Conservation (phyloP, 2,797 vertebrate genomes). For the Schizopygopsis malacanthus region DNA sequence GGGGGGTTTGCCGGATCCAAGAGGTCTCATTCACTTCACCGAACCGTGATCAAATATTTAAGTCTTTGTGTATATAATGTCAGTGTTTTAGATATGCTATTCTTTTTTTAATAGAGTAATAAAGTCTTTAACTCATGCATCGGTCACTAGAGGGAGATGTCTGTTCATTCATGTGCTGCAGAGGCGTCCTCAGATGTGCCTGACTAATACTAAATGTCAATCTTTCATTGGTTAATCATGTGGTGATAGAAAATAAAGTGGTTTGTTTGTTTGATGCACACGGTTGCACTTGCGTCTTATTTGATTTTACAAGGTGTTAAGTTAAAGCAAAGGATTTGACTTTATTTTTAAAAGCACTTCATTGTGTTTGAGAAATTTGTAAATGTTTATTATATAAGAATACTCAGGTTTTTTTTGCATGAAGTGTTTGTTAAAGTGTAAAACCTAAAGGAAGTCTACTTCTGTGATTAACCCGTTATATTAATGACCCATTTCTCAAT, state of each 20-base stretch:
- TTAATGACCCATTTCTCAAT: no score
- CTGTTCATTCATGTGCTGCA: neutral
- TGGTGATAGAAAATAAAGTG: constrained; percentile 18
- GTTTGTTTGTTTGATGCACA: constrained; percentile 14
- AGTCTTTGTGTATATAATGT: constrained; percentile 55
- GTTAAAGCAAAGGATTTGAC: no score
- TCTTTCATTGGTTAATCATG: neutral
- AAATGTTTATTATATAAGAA: no score
- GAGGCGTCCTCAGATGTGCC: neutral
- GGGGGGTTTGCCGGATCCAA: neutral
- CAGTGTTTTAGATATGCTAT: constrained; percentile 30
- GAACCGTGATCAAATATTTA: constrained; percentile 12
- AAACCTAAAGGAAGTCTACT: no score
- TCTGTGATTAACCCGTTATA: no score
- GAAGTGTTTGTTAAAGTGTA: no score
- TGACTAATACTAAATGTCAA: neutral
- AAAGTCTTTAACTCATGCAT: constrained; percentile 44
- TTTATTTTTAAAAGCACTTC: neutral
- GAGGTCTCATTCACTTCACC: neutral
- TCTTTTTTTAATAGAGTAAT: constrained; percentile 55
- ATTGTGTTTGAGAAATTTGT: no score
- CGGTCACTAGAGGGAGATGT: constrained; percentile 23
- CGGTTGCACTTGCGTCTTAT: neutral
- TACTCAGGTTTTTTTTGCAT: no score
- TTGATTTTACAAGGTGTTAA: neutral